A percentile compares a stretch with the other conserved stretches of the same genome.
phyloP scores from a whole-genome alignment of 2,888 invertebrate species.

The Tanypteryx hageni region DNA sequence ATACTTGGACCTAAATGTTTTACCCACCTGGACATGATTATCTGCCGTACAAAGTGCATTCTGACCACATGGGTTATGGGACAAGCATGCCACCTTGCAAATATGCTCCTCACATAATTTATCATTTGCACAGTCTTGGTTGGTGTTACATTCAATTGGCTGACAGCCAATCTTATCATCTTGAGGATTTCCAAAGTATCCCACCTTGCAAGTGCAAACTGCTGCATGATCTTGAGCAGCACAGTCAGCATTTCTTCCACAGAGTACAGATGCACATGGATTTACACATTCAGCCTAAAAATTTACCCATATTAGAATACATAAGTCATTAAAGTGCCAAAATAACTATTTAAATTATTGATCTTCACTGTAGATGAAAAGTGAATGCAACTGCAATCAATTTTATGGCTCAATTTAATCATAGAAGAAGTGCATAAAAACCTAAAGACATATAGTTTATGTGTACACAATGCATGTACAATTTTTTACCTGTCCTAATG shows the following conservation, averaged over 20 bases:
- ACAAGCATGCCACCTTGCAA: conserved; percentile 91
- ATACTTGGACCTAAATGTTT: background rate
- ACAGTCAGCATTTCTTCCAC: conserved; percentile 91
- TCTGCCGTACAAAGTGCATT: conserved; percentile 92
- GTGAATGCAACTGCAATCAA: too few relatives aligned
- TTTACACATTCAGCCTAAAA: conserved; percentile 83
- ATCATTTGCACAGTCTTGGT: conserved; percentile 87
- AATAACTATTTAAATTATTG: background rate
- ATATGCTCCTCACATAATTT: conserved; percentile 89
- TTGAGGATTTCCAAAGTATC: conserved; percentile 84
- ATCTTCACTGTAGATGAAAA: too few relatives aligned
- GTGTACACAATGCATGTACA: background rate
- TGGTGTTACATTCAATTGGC: conserved; percentile 85
- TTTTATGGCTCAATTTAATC: too few relatives aligned
- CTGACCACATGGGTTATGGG: conserved; percentile 89
- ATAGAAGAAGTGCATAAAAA: background rate
- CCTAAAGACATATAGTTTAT: background rate
- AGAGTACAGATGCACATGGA: conserved; percentile 84
- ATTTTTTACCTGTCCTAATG: conserved; percentile 80
- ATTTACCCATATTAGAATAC: conserved; percentile 43
- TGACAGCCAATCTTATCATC: conserved; percentile 89
- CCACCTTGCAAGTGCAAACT: conserved; percentile 86
- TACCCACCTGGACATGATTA: conserved; percentile 83
- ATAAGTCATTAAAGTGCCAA: background rate
- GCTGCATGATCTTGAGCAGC: conserved; percentile 84